Base-by-base conservation (phyloP, 2,113 vertebrate species). In the Seriola rivoliana region DNA sequence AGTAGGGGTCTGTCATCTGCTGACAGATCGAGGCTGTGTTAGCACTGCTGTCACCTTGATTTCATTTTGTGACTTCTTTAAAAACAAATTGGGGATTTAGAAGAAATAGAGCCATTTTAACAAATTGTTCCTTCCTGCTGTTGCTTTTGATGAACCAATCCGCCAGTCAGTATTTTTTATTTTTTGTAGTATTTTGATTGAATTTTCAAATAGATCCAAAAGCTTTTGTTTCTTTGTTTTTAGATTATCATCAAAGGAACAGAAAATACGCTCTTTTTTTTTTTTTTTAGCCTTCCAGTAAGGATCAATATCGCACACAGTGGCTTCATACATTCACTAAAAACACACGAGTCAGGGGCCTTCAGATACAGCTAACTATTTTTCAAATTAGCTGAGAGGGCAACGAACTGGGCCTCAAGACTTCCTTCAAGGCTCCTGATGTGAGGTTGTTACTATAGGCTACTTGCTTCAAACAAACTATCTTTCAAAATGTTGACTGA, bases 1-100 rank as follows among this genome's bases (percentile, higher is more conserved):
- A 64, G 55, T 14, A 50, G 42, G 36, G 40, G 57, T 13, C 55
- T 55, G 46, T 50, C 34, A 64, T 67, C 50, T 75, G 55, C 32
- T 12, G 5, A 48, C 0, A 40, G 65, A 36, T 29, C 0, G 10
- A 46, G 29, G 34, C 13, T 40, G 13, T 25, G 34, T 57, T 38
- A 3, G 14, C 16, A 3, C 44, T 71, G 16, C 13, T 46, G 0
- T 68, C 42, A 40, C 38, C 38, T 60, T 34, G n/a, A 3, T 72
- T 10, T 19, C 1, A 17, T 17, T 65, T 17, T 62, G 17, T 55
- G 14, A 58, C 38, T 65, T 60, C 36, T 46, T 84, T 13, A 11
- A 67, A 67, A n/a, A 12, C 0, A 17, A 2, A 57, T 8, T 38
- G 1, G 9, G 23, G 12, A 32, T 70, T 62, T 62, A 14, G 14